Evolutionary conservation across 2,888 invertebrate genomes (phyloP).

Genomic region (Proisotoma minuta): DNA sequence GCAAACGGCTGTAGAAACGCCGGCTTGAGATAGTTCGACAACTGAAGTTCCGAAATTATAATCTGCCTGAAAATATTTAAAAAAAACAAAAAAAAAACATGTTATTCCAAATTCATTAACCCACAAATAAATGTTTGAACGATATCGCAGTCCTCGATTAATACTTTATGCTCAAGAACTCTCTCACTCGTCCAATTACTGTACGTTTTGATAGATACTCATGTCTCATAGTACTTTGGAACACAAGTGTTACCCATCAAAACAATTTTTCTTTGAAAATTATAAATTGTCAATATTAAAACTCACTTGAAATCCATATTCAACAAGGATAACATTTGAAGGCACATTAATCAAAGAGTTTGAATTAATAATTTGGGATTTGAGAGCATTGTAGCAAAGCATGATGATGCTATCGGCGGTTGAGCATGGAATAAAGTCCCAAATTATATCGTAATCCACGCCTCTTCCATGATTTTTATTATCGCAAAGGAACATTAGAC

Average conservation of each 20-base stretch:
- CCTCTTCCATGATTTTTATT: constrained; percentile 47
- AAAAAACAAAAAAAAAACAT: constrained; percentile 10
- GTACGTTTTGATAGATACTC: constrained; percentile 15
- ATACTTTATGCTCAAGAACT: constrained; percentile 6
- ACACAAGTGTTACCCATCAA: too few relatives aligned
- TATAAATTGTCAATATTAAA: not conserved
- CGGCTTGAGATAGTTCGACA: constrained; percentile 53
- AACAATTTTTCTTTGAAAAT: too few relatives aligned
- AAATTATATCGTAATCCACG: constrained; percentile 48
- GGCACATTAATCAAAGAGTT: constrained; percentile 51
- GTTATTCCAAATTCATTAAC: too few relatives aligned
- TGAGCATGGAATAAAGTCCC: constrained; percentile 53
- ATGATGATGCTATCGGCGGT: constrained; percentile 51
- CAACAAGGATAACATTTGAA: constrained; percentile 57
- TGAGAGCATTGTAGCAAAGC: constrained; percentile 54
- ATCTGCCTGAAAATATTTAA: constrained; percentile 52
- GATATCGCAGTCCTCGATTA: constrained; percentile 34
- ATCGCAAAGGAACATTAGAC: constrained; percentile 55
- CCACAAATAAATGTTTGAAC: constrained; percentile 25
- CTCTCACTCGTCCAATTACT: constrained; percentile 28
- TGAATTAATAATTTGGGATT: constrained; percentile 48
- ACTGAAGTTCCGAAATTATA: constrained; percentile 57
- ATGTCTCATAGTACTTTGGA: not conserved
- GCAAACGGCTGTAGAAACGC: constrained; percentile 56
- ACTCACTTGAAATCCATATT: constrained; percentile 59